These are phyloP conservation scores for Hippopotamyrus pictus DNA, from an alignment of 2,797 vertebrate genomes.

Conservation along the genomic window DNA sequence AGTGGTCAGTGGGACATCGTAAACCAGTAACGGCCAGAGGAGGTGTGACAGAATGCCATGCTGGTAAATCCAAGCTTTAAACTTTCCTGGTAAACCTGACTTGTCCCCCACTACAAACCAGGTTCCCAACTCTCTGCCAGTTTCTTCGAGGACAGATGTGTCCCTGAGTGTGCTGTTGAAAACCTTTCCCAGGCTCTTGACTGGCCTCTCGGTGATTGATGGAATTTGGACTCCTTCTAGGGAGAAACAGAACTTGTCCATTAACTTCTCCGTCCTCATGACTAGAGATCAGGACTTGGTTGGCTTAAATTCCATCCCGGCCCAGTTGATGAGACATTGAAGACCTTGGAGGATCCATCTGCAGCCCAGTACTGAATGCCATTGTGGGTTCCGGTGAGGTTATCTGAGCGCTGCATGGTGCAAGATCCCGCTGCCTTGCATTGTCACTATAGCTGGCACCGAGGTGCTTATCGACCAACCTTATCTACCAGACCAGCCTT, in stretches of 20 bases:
- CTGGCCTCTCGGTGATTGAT: neutral
- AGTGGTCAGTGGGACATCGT: neutral
- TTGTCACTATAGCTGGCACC: neutral
- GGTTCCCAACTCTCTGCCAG: neutral
- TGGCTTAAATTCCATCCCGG: neutral
- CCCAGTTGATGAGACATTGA: neutral
- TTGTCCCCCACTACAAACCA: neutral
- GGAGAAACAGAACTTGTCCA: neutral
- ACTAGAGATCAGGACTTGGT: neutral
- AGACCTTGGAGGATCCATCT: neutral
- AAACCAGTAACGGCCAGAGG: neutral
- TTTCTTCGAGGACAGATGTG: neutral
- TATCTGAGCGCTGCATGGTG: neutral
- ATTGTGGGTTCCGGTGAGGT: neutral
- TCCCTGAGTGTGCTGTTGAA: neutral
- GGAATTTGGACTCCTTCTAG: neutral
- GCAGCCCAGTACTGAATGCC: neutral
- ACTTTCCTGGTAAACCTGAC: neutral
- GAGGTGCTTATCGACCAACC: neutral
- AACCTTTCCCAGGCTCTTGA: neutral
- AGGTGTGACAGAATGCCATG: neutral
- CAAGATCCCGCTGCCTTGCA: neutral
- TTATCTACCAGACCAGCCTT: neutral
- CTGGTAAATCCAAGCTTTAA: neutral
- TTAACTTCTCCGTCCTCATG: neutral